A percentile compares a stretch with the other conserved stretches of the same genome.
Evolutionary conservation across 2,888 invertebrate species (phyloP).

Genomic region (Athrips mouffetella): DNA sequence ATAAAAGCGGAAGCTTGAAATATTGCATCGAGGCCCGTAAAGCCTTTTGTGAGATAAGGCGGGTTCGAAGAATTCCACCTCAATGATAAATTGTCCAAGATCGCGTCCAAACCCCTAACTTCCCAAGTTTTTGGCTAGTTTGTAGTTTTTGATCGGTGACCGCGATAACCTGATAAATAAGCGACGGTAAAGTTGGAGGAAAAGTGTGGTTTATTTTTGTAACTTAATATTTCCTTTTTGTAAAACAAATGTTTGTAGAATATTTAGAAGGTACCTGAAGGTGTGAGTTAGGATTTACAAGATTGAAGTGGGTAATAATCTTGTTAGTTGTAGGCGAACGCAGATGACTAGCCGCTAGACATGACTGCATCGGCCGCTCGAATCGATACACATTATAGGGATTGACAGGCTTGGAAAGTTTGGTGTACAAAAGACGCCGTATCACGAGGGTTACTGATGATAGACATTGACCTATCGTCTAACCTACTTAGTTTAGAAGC

Average conservation of each 20-base stretch:
- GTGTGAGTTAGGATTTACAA: slow-evolving; percentile 2
- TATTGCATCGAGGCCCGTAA: slow-evolving; percentile 14
- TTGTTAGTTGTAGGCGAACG: slow-evolving; percentile 9
- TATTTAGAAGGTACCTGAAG: neutral
- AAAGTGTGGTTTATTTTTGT: neutral
- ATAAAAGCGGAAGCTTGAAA: slow-evolving; percentile 17
- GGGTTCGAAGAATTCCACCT: slow-evolving; percentile 14
- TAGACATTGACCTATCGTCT: slow-evolving; percentile 42
- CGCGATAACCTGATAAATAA: neutral
- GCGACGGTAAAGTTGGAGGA: too few species aligned
- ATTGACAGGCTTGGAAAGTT: slow-evolving; percentile 13
- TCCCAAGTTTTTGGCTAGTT: slow-evolving; percentile 7
- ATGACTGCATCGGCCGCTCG: slow-evolving; percentile 21
- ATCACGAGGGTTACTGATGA: slow-evolving; percentile 29
- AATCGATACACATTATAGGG: slow-evolving; percentile 23
- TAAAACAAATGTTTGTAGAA: neutral
- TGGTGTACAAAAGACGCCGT: slow-evolving; percentile 27
- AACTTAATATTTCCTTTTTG: neutral
- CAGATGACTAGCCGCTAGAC: slow-evolving; percentile 19
- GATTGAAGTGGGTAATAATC: slow-evolving; percentile 6
- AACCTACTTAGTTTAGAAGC: slow-evolving; percentile 40
- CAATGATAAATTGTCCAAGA: slow-evolving; percentile 15
- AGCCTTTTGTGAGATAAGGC: slow-evolving; percentile 17
- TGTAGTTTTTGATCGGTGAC: slow-evolving; percentile 3
- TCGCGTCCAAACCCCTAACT: slow-evolving; percentile 3